Conservation (phyloP, 1,140 invertebrate genomes). For the Drosophila aff. region DNA sequence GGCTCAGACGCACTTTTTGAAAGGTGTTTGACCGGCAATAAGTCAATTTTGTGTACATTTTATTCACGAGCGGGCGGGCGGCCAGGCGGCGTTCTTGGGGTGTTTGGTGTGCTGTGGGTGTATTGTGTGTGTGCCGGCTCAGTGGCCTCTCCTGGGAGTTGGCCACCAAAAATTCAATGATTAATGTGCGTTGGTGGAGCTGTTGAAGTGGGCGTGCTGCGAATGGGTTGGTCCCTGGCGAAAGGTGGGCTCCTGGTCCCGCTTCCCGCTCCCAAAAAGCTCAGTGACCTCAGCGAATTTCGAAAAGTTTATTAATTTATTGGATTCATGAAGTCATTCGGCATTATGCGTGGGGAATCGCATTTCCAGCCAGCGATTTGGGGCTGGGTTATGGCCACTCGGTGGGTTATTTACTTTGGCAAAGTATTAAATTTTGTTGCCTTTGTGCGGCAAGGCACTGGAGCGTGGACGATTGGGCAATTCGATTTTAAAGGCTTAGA, state of each 20-base stretch:
- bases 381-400: slow-evolving; percentile 36
- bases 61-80: slow-evolving; percentile 57
- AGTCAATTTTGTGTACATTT: slow-evolving; percentile 83
- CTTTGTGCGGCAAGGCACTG: slow-evolving; percentile 33
- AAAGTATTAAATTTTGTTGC: slow-evolving; percentile 75
- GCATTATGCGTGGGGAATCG: slow-evolving; percentile 74
- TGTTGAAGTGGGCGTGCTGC: slow-evolving; percentile 67
- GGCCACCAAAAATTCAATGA: slow-evolving; percentile 82
- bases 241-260: slow-evolving; percentile 30
- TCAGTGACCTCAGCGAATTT: slow-evolving; percentile 82
- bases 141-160: slow-evolving; percentile 67
- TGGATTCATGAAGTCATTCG: slow-evolving; percentile 82
- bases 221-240: slow-evolving; percentile 65
- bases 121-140: slow-evolving; percentile 27
- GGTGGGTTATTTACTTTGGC: slow-evolving; percentile 56
- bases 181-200: slow-evolving; percentile 74
- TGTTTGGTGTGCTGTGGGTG: slow-evolving; percentile 12
- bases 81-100: slow-evolving; percentile 8
- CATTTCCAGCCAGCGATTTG: slow-evolving; percentile 58
- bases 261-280: slow-evolving; percentile 34
- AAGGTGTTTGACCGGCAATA: slow-evolving; percentile 84
- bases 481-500: slow-evolving; percentile 74
- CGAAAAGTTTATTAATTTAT: slow-evolving; percentile 82
- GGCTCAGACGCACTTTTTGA: slow-evolving; percentile 60
- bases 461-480: slow-evolving; percentile 53